Evolutionary conservation across 2,113 vertebrate species (phyloP).

Genomic region (Tachysurus vachellii): DNA sequence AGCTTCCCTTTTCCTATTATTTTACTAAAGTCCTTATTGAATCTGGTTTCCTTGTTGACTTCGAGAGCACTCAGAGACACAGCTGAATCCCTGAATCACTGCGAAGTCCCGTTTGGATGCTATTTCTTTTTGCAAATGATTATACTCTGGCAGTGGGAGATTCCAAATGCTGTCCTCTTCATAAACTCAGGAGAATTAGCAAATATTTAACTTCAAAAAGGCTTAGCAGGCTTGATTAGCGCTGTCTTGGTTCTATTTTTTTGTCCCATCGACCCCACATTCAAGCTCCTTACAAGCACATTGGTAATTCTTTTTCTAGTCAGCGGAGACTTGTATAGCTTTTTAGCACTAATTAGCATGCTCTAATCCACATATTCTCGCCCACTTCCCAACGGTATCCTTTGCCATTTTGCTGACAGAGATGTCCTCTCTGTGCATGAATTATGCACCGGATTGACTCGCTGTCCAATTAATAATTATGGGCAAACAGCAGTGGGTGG

Average conservation of each 20-base stretch:
- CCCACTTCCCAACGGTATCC: slow-evolving; percentile 58
- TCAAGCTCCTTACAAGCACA: slow-evolving; percentile 10
- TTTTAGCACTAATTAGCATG: slow-evolving; percentile 27
- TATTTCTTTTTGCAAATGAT: slow-evolving; percentile 5
- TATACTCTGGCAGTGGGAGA: not conserved
- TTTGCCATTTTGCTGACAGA: slow-evolving; percentile 58
- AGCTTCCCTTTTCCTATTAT: slow-evolving; percentile 55
- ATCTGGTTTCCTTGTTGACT: slow-evolving; percentile 10
- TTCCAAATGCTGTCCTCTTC: not conserved
- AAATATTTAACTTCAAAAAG: not conserved
- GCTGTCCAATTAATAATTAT: slow-evolving; percentile 69
- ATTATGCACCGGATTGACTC: slow-evolving; percentile 73
- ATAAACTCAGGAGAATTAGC: not conserved
- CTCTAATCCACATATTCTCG: not conserved
- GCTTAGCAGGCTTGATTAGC: not conserved
- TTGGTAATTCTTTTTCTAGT: slow-evolving; percentile 7
- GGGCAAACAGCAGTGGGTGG: slow-evolving; percentile 56
- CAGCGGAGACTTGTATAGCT: slow-evolving; percentile 5
- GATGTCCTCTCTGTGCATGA: slow-evolving; percentile 61
- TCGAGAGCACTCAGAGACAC: slow-evolving; percentile 33
- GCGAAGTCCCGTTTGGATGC: not conserved
- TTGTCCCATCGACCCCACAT: not conserved
- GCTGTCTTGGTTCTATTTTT: not conserved
- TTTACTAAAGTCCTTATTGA: slow-evolving; percentile 54
- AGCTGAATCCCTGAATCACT: not conserved